Base-by-base conservation (phyloP, 1,140 invertebrate species). In the Papilio xuthus region DNA sequence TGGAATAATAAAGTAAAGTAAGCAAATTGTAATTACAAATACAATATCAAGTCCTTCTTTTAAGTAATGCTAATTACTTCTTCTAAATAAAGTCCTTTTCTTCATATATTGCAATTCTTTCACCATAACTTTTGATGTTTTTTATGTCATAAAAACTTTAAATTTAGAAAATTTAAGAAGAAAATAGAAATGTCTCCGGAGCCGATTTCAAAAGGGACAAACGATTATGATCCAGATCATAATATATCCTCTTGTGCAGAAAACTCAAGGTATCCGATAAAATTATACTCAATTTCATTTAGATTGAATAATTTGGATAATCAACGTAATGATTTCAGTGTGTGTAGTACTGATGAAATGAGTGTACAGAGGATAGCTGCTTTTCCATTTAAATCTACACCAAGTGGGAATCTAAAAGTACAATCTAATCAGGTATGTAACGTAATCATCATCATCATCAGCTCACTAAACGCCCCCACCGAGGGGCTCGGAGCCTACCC, bases 381-480 rank as follows among this genome's bases (percentile, higher is more conserved):
- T 12, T 96, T 96, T 89, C 96, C 96, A 1, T 96, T 96, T 85
- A 95, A 95, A 84, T 80, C 94, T 9, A 96, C 96, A 2, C 95
- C 95, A 1, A 96, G 96, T 90, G 96, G 96, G 79, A 96, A 96
- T 84, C 90, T 96, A 70, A 96, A 96, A 94, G 94, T 96, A 70
- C 92, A 95, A 72, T 95, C 96, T 7, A 95, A 96, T 88, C 95
- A 96, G 92, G 96, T 96, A 92, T 28, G 12, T 12, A 28, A 18
- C 13, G n/a, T n/a, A n/a, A n/a, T n/a, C n/a, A n/a, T n/a, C n/a
- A n/a, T n/a, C n/a, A n/a, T n/a, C n/a, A n/a, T n/a, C n/a, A n/a
- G n/a, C n/a, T n/a, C n/a, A n/a, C n/a, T n/a, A n/a, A n/a, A n/a
- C n/a, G n/a, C n/a, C n/a, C n/a, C n/a, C n/a, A n/a, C n/a, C n/a